phyloP scores from a whole-genome alignment of 92 coral and sea anemone species.

The Umimayanthus kanabou region DNA sequence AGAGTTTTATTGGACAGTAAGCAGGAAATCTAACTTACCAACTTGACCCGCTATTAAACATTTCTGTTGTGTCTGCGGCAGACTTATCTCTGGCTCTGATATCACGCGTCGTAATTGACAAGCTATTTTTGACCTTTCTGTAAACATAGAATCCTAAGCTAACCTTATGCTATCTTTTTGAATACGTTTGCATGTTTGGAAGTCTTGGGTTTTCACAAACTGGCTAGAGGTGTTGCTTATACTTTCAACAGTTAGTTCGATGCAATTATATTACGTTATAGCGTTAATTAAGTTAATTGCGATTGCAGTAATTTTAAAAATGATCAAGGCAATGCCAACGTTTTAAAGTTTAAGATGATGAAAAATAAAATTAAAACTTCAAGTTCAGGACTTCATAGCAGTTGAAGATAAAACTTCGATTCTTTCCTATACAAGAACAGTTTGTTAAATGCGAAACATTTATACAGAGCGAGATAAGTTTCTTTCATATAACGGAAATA shows the following conservation, averaged over 20 bases:
- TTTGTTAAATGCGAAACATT: not conserved
- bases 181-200: not conserved
- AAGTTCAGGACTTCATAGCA: too few species aligned
- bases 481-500: not conserved
- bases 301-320: not conserved
- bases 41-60: not conserved
- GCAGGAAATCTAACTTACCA: not conserved
- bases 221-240: too few species aligned
- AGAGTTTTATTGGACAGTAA: not conserved
- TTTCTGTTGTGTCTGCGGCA: not conserved
- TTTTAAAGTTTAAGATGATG: too few species aligned
- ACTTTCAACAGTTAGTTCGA: not conserved
- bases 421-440: not conserved
- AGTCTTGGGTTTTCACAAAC: not conserved
- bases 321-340: not conserved
- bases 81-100: not conserved
- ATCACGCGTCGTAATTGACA: not conserved
- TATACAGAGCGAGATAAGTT: not conserved
- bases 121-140: not conserved
- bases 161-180: not conserved
- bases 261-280: not conserved
- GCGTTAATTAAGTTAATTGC: not conserved
- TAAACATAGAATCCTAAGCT: not conserved
- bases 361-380: too few species aligned
- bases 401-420: not conserved